Conservation (phyloP, 2,113 vertebrate species). For the Salvelinus sp. region DNA sequence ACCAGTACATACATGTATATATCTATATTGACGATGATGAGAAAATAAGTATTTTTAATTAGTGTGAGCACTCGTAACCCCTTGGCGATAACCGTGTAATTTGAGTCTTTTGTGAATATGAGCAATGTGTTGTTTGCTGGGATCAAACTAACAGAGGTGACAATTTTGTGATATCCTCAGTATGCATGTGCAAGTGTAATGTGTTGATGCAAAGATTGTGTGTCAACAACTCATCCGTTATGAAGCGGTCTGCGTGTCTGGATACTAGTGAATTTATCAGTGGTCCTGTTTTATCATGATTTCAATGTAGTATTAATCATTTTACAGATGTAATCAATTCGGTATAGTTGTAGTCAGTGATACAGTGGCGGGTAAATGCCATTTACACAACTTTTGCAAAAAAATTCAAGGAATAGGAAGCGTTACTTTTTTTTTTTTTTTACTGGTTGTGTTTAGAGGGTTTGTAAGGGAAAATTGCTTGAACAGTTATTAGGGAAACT, state of each 20-base stretch:
- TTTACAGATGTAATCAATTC: slow-evolving; percentile 41
- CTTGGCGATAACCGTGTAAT: slow-evolving; percentile 28
- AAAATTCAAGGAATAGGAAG: no score
- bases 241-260: not conserved
- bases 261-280: not conserved
- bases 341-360: slow-evolving; percentile 19
- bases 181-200: slow-evolving; percentile 41
- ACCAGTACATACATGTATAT: slow-evolving; percentile 60
- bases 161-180: slow-evolving; percentile 46
- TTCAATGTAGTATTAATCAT: slow-evolving; percentile 59
- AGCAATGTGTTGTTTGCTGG: slow-evolving; percentile 54
- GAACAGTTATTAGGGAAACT: slow-evolving; percentile 4
- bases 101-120: slow-evolving; percentile 42
- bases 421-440: no score
- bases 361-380: no score
- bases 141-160: slow-evolving; percentile 53
- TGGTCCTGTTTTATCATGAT: slow-evolving; percentile 34
- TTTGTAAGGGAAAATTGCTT: slow-evolving; percentile 54
- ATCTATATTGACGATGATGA: slow-evolving; percentile 53
- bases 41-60: slow-evolving; percentile 48
- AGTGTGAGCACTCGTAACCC: slow-evolving; percentile 20
- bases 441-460: slow-evolving; percentile 22
- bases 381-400: no score
- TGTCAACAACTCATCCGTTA: not conserved
- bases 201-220: slow-evolving; percentile 31